Evolutionary conservation across 2,797 vertebrate species (phyloP).

Genomic region (Clamator glandarius): DNA sequence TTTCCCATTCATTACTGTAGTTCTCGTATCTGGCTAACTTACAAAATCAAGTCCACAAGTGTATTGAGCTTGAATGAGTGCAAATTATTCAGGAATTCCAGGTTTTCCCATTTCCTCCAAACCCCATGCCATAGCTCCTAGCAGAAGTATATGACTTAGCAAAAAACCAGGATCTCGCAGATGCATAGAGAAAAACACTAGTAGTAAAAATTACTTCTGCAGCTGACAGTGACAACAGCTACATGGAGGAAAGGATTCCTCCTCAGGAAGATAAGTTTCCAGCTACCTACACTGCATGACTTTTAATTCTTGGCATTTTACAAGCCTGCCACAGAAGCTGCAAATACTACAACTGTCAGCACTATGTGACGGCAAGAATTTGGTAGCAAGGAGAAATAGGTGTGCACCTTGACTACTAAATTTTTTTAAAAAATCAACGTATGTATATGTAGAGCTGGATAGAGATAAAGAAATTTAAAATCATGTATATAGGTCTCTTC

Average conservation of each 20-base stretch:
- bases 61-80: background rate
- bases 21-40: background rate
- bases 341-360: background rate
- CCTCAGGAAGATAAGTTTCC: background rate
- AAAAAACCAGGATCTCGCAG: background rate
- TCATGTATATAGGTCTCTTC: background rate
- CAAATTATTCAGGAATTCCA: background rate
- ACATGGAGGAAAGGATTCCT: background rate
- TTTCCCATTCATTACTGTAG: background rate
- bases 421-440: fast-evolving
- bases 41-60: background rate
- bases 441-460: background rate
- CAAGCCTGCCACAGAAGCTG: background rate
- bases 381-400: background rate
- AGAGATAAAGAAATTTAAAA: background rate
- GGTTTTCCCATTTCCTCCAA: background rate
- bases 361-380: background rate
- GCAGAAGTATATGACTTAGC: background rate
- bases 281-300: background rate
- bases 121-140: background rate
- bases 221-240: background rate
- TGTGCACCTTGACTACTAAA: background rate
- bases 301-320: background rate
- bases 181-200: background rate
- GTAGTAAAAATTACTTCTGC: background rate